Percentiles rank a stretch among this genome's conserved stretches.
phyloP scores from a whole-genome alignment of 2,797 vertebrate genomes.

The Ispidina picta region DNA sequence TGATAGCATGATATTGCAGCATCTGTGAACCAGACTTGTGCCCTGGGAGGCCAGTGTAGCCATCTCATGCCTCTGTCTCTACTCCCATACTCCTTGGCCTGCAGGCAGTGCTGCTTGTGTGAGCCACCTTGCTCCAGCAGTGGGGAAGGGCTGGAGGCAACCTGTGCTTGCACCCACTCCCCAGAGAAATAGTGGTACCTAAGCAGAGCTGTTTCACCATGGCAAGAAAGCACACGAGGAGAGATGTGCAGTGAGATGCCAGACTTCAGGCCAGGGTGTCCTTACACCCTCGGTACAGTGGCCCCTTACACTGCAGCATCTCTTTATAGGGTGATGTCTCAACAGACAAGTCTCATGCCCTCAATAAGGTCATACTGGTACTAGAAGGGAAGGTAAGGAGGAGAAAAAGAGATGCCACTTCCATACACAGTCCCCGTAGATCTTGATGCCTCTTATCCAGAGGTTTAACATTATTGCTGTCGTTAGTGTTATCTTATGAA shows the following conservation, averaged over 20 bases:
- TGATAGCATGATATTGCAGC: neutral
- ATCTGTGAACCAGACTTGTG: neutral
- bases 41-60: neutral
- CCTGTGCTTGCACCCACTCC: rapidly evolving
- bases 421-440: rapidly evolving
- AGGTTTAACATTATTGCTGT: neutral
- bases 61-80: neutral
- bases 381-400: neutral
- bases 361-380: neutral
- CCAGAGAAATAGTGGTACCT: neutral
- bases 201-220: neutral
- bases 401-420: neutral
- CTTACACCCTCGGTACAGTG: neutral
- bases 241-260: neutral
- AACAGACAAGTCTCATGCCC: neutral
- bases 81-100: neutral
- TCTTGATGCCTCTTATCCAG: neutral
- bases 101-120: neutral
- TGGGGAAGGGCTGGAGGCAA: neutral
- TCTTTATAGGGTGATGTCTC: neutral
- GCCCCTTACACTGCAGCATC: neutral
- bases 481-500: neutral
- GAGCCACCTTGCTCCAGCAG: neutral
- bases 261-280: neutral
- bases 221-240: neutral